Percentiles rank a stretch among this genome's conserved stretches.
Evolutionary conservation across 1,140 invertebrate genomes (phyloP).

Genomic region (Heterodera carotae): DNA sequence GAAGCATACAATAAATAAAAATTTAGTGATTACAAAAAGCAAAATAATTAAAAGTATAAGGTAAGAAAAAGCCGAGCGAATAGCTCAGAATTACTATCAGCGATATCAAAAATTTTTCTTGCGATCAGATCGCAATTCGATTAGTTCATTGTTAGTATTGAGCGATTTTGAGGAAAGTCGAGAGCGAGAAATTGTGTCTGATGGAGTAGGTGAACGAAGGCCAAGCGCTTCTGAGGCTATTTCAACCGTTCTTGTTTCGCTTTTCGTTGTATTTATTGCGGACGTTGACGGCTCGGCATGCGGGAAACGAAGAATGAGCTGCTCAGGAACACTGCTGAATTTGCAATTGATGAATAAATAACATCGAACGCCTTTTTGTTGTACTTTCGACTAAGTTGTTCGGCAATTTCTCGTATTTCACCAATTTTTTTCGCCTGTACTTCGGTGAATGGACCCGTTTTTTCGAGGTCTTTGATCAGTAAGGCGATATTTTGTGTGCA

Average conservation of each 20-base stretch:
- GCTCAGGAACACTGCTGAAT: slow-evolving; percentile 4
- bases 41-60: neutral
- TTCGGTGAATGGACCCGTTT: neutral
- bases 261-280: neutral
- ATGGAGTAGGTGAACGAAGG: neutral
- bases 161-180: slow-evolving; percentile 19
- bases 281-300: neutral
- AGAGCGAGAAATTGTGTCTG: slow-evolving; percentile 1
- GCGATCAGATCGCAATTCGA: slow-evolving; percentile 20
- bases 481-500: slow-evolving; percentile 6
- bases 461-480: neutral
- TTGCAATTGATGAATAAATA: neutral
- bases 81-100: neutral
- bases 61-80: no score
- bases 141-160: slow-evolving; percentile 9
- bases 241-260: slow-evolving; percentile 6
- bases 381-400: slow-evolving; percentile 6
- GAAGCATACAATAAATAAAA: no score
- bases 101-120: slow-evolving; percentile 33
- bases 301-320: neutral
- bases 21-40: neutral
- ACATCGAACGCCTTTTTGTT: neutral
- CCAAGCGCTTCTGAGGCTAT: slow-evolving; percentile 3
- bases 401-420: slow-evolving; percentile 7
- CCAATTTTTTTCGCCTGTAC: slow-evolving; percentile 7